These are phyloP conservation scores for Telenomus remus DNA, from an alignment of 1,140 invertebrate species.

Conservation along the genomic window DNA sequence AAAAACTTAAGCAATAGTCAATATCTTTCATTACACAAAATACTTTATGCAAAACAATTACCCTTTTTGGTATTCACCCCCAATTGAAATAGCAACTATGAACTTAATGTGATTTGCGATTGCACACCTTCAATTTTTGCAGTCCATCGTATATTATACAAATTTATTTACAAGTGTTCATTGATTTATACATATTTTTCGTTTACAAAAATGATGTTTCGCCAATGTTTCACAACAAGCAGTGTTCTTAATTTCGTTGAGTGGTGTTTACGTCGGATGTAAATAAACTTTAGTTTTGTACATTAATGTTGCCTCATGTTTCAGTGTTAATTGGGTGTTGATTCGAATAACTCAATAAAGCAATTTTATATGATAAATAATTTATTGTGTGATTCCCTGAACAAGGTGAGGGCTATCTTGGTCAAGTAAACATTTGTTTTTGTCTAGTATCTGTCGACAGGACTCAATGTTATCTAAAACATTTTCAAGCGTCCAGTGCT, in stretches of 20 bases:
- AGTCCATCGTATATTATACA: too few species aligned
- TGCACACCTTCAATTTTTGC: too few species aligned
- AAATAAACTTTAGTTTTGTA: conserved; percentile 3
- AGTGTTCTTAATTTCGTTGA: neutral
- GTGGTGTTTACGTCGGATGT: conserved; percentile 1
- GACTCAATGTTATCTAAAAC: conserved; percentile 84
- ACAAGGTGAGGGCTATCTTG: conserved; percentile 67
- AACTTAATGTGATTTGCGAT: too few species aligned
- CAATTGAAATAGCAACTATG: too few species aligned
- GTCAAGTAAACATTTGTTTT: conserved; percentile 75
- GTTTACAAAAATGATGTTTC: too few species aligned
- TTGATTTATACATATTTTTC: too few species aligned
- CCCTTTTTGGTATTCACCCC: too few species aligned
- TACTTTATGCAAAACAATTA: too few species aligned
- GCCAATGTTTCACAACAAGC: too few species aligned
- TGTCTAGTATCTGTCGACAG: conserved; percentile 75
- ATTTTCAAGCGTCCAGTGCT: conserved; percentile 87
- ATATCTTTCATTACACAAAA: too few species aligned
- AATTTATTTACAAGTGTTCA: too few species aligned
- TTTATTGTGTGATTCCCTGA: conserved; percentile 17
- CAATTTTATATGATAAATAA: conserved; percentile 24
- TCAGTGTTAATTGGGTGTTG: conserved; percentile 3
- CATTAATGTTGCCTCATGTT: neutral
- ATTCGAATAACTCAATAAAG: conserved; percentile 6
- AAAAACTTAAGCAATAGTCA: too few species aligned